phyloP scores from a whole-genome alignment of 2,888 invertebrate species.

The Drosophila meridionalis region DNA sequence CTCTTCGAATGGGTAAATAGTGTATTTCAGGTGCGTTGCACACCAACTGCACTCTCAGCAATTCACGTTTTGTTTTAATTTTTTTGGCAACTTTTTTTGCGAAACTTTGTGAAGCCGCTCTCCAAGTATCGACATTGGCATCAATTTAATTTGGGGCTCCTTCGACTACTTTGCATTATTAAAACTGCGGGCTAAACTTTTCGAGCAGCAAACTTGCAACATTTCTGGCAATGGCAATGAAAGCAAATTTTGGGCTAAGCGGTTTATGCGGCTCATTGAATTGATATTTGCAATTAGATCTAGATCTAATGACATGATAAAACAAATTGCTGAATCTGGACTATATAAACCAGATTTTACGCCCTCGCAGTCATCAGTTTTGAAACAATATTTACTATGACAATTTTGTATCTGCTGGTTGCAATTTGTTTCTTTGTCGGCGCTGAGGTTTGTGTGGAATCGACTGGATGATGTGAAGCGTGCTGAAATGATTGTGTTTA shows the following conservation, averaged over 20 bases:
- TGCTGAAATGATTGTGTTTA: not conserved
- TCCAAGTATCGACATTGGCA: constrained; percentile 62
- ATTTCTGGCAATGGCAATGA: constrained; percentile 40
- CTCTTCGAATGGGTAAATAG: constrained; percentile 4
- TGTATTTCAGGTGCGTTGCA: constrained; percentile 35
- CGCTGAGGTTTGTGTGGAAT: constrained; percentile 37
- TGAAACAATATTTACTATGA: constrained; percentile 1
- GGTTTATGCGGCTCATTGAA: constrained; percentile 67
- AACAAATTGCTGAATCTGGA: constrained; percentile 9
- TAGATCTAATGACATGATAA: constrained; percentile 41
- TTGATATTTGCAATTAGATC: constrained; percentile 65
- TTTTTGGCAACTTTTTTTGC: constrained; percentile 36
- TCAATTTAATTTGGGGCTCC: constrained; percentile 62
- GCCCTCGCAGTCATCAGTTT: not conserved
- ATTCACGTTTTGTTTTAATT: constrained; percentile 50
- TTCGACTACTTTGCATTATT: constrained; percentile 70
- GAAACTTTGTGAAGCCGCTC: constrained; percentile 69
- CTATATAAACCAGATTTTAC: constrained; percentile 13
- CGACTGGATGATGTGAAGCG: not conserved
- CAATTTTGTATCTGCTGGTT: not conserved
- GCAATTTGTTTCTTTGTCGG: not conserved
- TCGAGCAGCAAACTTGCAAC: constrained; percentile 45
- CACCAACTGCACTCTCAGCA: constrained; percentile 7
- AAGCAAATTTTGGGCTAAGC: constrained; percentile 44
- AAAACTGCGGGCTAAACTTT: constrained; percentile 69